Percentiles rank a stretch among this genome's conserved stretches.
phyloP scores from a whole-genome alignment of 2,888 invertebrate species.

The Cabera pusaria region DNA sequence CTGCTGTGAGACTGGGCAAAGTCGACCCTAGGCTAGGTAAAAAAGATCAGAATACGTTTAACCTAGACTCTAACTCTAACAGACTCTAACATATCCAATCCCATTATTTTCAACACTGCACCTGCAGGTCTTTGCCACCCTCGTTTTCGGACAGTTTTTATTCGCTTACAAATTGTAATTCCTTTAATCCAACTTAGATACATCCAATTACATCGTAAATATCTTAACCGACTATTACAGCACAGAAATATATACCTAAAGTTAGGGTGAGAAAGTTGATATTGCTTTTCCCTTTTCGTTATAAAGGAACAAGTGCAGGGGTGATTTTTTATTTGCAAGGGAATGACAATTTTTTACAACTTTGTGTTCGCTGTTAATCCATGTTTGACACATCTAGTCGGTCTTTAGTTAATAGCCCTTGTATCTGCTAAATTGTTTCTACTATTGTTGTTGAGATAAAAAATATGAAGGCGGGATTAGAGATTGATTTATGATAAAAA shows the following conservation, averaged over 20 bases:
- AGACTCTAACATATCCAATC: constrained; percentile 49
- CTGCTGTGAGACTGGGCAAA: too few species aligned
- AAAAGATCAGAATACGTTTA: too few species aligned
- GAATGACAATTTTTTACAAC: constrained; percentile 74
- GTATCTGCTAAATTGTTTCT: constrained; percentile 53
- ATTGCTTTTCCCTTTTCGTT: neutral
- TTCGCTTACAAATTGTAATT: constrained; percentile 77
- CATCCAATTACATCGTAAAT: constrained; percentile 77
- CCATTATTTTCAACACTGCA: constrained; percentile 54
- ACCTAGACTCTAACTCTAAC: too few species aligned
- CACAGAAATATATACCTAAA: too few species aligned
- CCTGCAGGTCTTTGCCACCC: constrained; percentile 68
- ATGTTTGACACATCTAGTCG: constrained; percentile 73
- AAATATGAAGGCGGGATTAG: constrained; percentile 38
- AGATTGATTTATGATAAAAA: constrained; percentile 19
- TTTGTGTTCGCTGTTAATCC: constrained; percentile 74
- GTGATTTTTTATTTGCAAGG: constrained; percentile 59
- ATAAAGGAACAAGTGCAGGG: constrained; percentile 31
- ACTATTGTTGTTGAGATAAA: constrained; percentile 45
- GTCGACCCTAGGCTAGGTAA: too few species aligned
- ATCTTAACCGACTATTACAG: constrained; percentile 31
- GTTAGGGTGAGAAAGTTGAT: too few species aligned
- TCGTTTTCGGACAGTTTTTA: constrained; percentile 59
- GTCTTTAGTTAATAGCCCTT: constrained; percentile 72
- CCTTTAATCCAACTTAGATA: constrained; percentile 79